Base-by-base conservation (phyloP, 2,113 vertebrate genomes). In the Uropsilus gracilis region DNA sequence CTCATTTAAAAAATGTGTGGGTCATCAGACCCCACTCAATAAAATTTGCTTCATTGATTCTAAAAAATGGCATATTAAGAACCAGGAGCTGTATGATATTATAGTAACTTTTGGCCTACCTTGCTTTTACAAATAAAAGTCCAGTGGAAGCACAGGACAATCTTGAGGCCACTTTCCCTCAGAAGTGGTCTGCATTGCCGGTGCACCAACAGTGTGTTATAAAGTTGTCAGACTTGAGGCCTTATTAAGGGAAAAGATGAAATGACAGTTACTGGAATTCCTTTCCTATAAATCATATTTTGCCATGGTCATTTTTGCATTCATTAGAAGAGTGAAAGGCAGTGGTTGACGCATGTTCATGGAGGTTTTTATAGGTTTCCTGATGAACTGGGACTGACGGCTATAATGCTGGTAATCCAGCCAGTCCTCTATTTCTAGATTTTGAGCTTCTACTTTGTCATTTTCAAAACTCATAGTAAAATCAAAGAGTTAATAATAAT, bases 11-110 rank as follows among this genome's bases (percentile, higher is more conserved):
- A 97, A 84, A 95, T 96, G 95, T 76, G 28, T 95, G 96, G 96
- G 97, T 98, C 98, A 82, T 98, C 97, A 98, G 97, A 97, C 85
- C 93, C 97, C 98, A 98, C 97, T 98, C 98, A 97, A 97, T 98
- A 98, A 98, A 98, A 92, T 97, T 98, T 81, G 73, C 96, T 96
- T 97, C 97, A 95, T 96, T 97, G 95, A 96, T 95, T 97, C 91
- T 90, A 13, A 92, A 92, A 97, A 96, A 97, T 96, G 94, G 83
- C 46, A 66, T 77, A 57, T 55, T 89, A 94, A 96, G 96, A 96
- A 95, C 94, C 61, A 82, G 94, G 97, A 97, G 96, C 94, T 94
- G 59, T 93, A 76, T 82, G 85, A 84, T 85, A 90, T 95, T 94
- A 94, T 63, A 92, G 78, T 78, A 61, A 95, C 89, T 96, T 80